phyloP scores from a whole-genome alignment of 2,113 vertebrate genomes.

The Ceyx margarethae region DNA sequence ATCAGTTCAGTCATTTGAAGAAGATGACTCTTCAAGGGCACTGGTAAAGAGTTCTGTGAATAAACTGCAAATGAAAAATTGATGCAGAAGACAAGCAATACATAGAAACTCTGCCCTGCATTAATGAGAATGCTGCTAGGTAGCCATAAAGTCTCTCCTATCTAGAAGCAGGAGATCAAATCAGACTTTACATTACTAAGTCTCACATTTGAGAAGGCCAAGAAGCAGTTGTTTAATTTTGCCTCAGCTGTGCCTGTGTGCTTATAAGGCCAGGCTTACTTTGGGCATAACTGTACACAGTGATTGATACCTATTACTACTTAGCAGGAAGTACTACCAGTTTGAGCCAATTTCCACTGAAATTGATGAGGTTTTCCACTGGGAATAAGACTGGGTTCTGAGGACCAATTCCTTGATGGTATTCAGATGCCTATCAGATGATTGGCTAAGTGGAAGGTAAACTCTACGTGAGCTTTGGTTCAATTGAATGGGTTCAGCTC shows the following conservation, averaged over 20 bases:
- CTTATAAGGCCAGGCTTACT: not conserved
- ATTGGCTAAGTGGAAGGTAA: not conserved
- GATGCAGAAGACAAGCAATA: slow-evolving; percentile 42
- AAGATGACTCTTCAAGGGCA: slow-evolving; percentile 50
- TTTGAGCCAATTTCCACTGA: not conserved
- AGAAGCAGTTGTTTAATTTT: not conserved
- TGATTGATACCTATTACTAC: not conserved
- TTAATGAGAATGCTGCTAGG: slow-evolving; percentile 26
- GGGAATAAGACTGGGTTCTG: not conserved
- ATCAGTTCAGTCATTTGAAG: slow-evolving; percentile 10
- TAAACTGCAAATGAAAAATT: slow-evolving; percentile 56
- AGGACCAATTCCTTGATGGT: not conserved
- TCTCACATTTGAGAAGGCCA: not conserved
- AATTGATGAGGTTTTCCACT: not conserved
- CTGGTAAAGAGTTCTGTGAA: slow-evolving; percentile 18
- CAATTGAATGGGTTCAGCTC: not conserved
- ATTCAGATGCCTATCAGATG: not conserved
- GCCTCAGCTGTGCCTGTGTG: not conserved
- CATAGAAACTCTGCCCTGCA: slow-evolving; percentile 18
- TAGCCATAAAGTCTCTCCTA: slow-evolving; percentile 10
- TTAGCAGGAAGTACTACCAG: not conserved
- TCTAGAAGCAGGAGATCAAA: not conserved
- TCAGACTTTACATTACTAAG: not conserved
- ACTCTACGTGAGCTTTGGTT: not conserved
- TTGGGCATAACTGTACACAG: not conserved